phyloP scores from a whole-genome alignment of 2,888 invertebrate genomes.

The Pinctada fucata region DNA sequence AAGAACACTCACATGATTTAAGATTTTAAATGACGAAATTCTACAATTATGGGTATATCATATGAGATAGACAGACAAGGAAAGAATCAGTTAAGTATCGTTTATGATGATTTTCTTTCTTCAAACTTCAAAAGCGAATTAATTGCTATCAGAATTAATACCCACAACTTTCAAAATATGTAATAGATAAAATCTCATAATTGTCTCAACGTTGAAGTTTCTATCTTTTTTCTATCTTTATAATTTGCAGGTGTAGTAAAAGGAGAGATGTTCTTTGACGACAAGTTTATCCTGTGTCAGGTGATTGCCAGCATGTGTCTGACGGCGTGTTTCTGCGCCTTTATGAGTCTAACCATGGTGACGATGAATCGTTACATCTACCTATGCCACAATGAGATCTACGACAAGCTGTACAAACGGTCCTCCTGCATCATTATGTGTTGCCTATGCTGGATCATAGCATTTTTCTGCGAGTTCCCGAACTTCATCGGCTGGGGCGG shows the following conservation, averaged over 20 bases:
- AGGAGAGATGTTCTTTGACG: conserved; percentile 67
- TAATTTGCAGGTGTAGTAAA: conserved; percentile 62
- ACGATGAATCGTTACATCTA: conserved; percentile 66
- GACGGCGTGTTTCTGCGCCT: conserved; percentile 71
- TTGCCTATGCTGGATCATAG: conserved; percentile 60
- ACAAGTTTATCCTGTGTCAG: conserved; percentile 60
- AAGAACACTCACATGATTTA: no score
- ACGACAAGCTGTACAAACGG: conserved; percentile 58
- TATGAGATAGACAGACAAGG: no score
- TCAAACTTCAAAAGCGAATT: no score
- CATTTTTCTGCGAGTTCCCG: conserved; percentile 65
- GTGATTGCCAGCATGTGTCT: conserved; percentile 65
- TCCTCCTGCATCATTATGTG: conserved; percentile 58
- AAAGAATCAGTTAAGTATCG: no score
- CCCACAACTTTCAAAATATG: no score
- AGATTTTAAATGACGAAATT: no score
- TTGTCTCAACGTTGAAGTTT: no score
- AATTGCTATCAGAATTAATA: no score
- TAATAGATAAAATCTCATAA: no score
- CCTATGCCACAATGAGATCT: conserved; percentile 56
- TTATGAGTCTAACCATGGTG: conserved; percentile 65
- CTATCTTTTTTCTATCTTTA: no score
- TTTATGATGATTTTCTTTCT: no score
- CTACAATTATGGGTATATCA: no score
- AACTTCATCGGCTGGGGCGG: conserved; percentile 70